These are phyloP conservation scores for Corydoras maculifer DNA, from an alignment of 2,113 vertebrate genomes.

Conservation along the genomic window DNA sequence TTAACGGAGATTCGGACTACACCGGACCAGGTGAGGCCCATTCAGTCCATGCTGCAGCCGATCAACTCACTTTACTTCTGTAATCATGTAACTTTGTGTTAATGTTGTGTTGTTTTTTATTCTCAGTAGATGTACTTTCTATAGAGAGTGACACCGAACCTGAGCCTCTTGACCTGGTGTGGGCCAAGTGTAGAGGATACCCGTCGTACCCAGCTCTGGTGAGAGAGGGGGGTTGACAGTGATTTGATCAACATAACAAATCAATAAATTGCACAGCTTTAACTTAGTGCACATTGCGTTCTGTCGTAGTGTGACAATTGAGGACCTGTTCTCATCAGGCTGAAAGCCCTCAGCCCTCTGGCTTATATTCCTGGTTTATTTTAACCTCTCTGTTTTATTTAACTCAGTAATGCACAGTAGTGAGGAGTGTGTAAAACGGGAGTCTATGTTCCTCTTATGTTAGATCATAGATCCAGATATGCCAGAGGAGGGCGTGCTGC, in stretches of 20 bases:
- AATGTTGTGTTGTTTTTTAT: not conserved
- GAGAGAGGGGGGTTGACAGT: slow-evolving; percentile 43
- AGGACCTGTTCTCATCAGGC: no score
- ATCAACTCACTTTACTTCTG: not conserved
- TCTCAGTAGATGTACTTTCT: slow-evolving; percentile 67
- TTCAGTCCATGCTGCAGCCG: no score
- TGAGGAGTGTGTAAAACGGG: no score
- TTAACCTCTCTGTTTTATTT: no score
- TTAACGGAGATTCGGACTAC: slow-evolving; percentile 85
- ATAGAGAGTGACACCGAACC: slow-evolving; percentile 78
- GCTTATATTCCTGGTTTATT: no score
- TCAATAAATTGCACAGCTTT: not conserved
- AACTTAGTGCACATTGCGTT: not conserved
- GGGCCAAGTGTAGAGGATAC: slow-evolving; percentile 97
- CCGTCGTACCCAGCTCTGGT: slow-evolving; percentile 98
- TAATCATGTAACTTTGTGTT: not conserved
- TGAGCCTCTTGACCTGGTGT: slow-evolving; percentile 90
- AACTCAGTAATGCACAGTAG: no score
- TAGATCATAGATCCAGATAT: slow-evolving; percentile 96
- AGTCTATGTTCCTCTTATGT: not conserved
- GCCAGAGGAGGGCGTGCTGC: slow-evolving; percentile 89
- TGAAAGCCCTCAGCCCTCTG: no score
- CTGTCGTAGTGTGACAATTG: no score
- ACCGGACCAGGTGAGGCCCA: slow-evolving; percentile 63
- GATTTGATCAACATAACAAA: not conserved